Evolutionary conservation across 2,888 invertebrate species (phyloP), one percentile per base, ranked within the genome.

Genomic region (Choreutis nemorana): DNA sequence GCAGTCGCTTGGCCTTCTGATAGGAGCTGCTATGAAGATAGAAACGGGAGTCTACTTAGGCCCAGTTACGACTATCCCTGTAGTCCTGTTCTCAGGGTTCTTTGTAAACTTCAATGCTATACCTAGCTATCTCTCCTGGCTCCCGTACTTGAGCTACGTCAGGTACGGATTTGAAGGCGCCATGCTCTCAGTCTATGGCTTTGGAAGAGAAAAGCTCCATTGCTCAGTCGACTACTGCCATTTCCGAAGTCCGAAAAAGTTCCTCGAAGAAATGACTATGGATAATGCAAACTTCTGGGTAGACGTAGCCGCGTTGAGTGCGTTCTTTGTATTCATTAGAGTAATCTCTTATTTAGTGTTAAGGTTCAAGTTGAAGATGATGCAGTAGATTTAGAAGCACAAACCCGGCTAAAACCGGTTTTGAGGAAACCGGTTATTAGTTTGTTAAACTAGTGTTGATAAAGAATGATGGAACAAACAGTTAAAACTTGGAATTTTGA

Each of bases 101-200:
- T 96, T 96, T 70, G 92, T 95, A 26, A 94, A 91, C 61, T 89
- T 95, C 63, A 87, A 90, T 59, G 94, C 94, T 22, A 91, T 96
- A 55, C 96, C 96, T 2, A 82, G 83, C 30, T 96, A 95, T 60
- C 78, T 97, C 28, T 87, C 87, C 48, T 94, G 95, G 90, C 77
- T 96, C 11, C 89, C 94, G 2, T 95, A 95, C 61, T 80, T 91
- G 14, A 95, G 94, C 45, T 97, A 94, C 64, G 88, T 95, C 29
- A 42, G 77, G 9, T 96, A 95, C 56, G 91, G 94, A 16, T 95
- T 96, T 66, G 96, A 97, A 72, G 96, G 95, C 4, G 87, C 90
- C 26, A 89, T 97, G 84, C 84, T 94, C 24, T 86, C 94, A 3
- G 89, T 96, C n/a, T 97, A 96, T 58, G 94, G 95, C 11, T 87